Base-by-base conservation (phyloP, 2,888 invertebrate genomes). In the Pristionchus japonicus region DNA sequence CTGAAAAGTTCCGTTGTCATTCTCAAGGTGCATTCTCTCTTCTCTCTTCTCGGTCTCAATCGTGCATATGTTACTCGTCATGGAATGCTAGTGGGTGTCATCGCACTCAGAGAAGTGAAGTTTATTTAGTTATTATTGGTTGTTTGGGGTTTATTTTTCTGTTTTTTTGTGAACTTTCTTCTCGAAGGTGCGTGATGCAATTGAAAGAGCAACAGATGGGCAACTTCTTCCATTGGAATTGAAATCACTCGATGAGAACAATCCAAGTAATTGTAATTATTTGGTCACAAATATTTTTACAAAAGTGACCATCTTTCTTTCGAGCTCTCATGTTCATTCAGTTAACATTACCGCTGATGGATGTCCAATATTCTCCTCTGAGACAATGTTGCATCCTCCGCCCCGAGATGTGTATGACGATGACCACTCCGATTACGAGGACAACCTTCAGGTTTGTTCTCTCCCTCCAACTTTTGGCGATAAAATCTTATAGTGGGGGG, bases 41-140 rank as follows among this genome's bases (percentile, higher is more conserved):
- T 99, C 95, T 98, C 98, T 31, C 97, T 99, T 96, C 96, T 99
- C 90, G 98, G 98, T 20, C 97, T 99, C 31, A 98, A 98, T 95
- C 97, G 97, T 93, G 98, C 98, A 0, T 99, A 98, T 95, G 98
- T 99, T 27, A 99, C 99, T 0, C 97, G 98, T 89, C 98, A 98
- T 88, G 99, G 98, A 0, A 96, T 97, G 91, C 96, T 99, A 2
- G 97, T 98, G 11, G 99, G 99, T 1, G 98, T 99, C 0, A 98
- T 99, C 13, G 97, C 97, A 0, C 96, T 99, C 0, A 97, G 97
- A 95, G 98, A 99, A 96, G 97, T 97, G 40, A 20, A 23, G 1
- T 34, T 3, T 31, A 15, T 84, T n/a, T 57, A 1, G n/a, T n/a
- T n/a, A n/a, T n/a, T n/a, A n/a, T n/a, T n/a, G n/a, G n/a, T n/a